These are phyloP conservation scores for Rhabdomys pumilio DNA, from an alignment of 2,797 vertebrate genomes.

Conservation along the genomic window DNA sequence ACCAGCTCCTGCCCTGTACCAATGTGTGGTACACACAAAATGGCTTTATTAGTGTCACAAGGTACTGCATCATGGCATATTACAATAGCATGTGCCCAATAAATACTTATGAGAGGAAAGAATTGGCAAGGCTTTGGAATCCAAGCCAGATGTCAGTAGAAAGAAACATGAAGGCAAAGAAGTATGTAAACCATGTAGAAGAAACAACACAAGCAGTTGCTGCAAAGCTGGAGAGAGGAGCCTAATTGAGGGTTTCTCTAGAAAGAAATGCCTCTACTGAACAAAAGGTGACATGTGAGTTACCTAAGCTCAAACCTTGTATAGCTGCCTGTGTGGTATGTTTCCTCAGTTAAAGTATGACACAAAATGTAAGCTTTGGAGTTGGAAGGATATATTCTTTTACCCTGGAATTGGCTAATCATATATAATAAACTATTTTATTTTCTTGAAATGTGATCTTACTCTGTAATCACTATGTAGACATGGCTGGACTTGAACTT, in stretches of 20 bases:
- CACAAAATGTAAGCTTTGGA: not conserved
- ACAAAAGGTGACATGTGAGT: not conserved
- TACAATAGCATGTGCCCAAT: not conserved
- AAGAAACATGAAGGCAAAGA: not conserved
- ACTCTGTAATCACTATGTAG: not conserved
- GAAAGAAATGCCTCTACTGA: not conserved
- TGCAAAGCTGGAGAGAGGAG: not conserved
- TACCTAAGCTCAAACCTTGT: not conserved
- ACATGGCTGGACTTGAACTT: not conserved
- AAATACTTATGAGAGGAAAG: conserved; percentile 7
- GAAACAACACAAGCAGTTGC: not conserved
- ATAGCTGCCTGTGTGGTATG: not conserved
- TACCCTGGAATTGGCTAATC: not conserved
- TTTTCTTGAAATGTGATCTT: not conserved
- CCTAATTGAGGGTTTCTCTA: not conserved
- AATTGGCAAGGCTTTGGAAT: not conserved
- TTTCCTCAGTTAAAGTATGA: not conserved
- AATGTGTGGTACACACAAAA: not conserved
- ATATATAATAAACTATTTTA: not conserved
- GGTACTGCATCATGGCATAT: not conserved
- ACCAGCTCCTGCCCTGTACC: not conserved
- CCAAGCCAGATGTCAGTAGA: not conserved
- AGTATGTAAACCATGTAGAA: not conserved
- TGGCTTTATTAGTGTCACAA: not conserved
- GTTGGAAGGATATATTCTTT: not conserved